Evolutionary conservation across 2,888 invertebrate genomes (phyloP).

Genomic region (Smittia sp.): DNA sequence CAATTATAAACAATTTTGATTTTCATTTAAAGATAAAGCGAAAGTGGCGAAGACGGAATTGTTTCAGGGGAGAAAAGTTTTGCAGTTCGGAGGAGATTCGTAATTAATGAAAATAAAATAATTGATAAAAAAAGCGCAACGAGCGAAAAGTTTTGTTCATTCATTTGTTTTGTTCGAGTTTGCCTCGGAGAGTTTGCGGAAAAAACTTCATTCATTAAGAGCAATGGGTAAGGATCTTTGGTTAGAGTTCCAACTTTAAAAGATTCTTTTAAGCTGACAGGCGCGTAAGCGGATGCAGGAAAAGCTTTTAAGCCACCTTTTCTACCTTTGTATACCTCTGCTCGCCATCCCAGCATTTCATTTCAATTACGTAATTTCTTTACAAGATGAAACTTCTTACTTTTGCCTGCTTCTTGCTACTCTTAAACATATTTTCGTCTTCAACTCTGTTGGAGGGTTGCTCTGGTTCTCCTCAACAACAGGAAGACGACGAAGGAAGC

Average conservation of each 20-base stretch:
- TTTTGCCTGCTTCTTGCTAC: conserved; percentile 13
- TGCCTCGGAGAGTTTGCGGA: no score
- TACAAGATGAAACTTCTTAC: conserved; percentile 21
- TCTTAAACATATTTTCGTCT: conserved; percentile 12
- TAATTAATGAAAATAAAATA: conserved; percentile 40
- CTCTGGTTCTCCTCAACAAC: not conserved
- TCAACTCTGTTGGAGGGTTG: conserved; percentile 1
- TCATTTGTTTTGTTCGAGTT: conserved; percentile 5
- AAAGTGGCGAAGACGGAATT: conserved; percentile 3
- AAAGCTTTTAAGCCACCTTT: not conserved
- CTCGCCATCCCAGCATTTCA: not conserved
- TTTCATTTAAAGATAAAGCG: conserved; percentile 13
- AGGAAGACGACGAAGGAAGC: not conserved
- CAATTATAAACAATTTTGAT: conserved; percentile 37
- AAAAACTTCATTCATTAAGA: conserved; percentile 34
- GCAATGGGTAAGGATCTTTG: not conserved
- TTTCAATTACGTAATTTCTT: conserved; percentile 39
- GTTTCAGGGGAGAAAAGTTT: not conserved
- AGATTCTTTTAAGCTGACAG: not conserved
- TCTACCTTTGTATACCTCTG: conserved; percentile 12
- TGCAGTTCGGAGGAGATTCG: conserved; percentile 6
- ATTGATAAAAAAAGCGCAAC: conserved; percentile 39
- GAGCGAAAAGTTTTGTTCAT: conserved; percentile 8
- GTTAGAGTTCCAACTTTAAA: not conserved
- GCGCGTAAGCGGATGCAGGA: not conserved